Evolutionary conservation across 2,888 invertebrate genomes (phyloP).

Genomic region (Troides aeacus): DNA sequence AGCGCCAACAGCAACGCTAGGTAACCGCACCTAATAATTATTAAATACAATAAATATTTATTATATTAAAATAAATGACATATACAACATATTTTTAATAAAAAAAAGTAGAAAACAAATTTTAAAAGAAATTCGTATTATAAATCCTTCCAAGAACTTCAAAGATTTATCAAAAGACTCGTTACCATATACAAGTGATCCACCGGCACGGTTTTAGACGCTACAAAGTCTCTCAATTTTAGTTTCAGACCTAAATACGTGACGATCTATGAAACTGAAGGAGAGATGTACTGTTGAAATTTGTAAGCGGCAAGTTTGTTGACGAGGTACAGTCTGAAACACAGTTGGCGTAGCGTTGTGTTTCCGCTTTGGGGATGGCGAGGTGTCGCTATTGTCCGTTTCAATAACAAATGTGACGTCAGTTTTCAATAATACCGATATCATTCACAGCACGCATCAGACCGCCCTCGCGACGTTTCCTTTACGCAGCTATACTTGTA

Average conservation of each 20-base stretch:
- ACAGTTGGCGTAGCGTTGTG: constrained; percentile 8
- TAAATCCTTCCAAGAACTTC: too few species aligned
- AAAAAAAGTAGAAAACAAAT: too few species aligned
- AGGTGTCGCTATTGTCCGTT: constrained; percentile 8
- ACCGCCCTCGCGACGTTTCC: neutral
- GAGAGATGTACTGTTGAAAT: constrained; percentile 42
- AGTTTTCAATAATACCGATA: constrained; percentile 1
- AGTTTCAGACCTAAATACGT: constrained; percentile 64
- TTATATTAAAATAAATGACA: neutral
- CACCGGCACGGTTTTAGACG: neutral
- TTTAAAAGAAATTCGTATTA: too few species aligned
- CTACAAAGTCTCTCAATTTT: constrained; percentile 33
- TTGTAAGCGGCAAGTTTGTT: constrained; percentile 22
- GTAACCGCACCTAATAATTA: constrained; percentile 40
- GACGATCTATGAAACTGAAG: constrained; percentile 63
- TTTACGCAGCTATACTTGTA: neutral
- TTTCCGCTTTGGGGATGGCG: constrained; percentile 18
- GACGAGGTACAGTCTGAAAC: constrained; percentile 23
- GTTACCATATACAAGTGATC: too few species aligned
- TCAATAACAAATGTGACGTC: constrained; percentile 20
- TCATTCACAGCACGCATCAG: constrained; percentile 4
- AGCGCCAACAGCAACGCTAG: constrained; percentile 89
- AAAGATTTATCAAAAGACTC: too few species aligned
- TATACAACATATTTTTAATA: too few species aligned
- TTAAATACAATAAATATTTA: neutral